Percentiles rank a stretch among this genome's conserved stretches.
Conservation (phyloP, 2,888 invertebrate genomes). For the Carpatolechia fugitivella region DNA sequence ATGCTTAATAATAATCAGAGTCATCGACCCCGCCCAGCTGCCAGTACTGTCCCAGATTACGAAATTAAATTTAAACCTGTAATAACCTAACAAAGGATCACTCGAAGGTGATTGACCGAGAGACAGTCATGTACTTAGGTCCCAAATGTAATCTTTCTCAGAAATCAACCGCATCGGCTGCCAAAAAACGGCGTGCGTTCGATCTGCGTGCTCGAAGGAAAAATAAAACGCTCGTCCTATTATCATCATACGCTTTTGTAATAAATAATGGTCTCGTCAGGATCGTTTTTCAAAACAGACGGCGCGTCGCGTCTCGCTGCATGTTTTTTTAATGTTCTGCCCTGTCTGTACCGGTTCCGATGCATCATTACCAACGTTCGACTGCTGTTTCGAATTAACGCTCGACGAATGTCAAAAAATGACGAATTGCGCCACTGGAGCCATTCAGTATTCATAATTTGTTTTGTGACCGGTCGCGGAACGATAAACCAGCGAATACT, state of each 20-base stretch:
- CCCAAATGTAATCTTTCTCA: constrained; percentile 69
- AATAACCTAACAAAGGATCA: constrained; percentile 53
- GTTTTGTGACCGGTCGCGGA: constrained; percentile 22
- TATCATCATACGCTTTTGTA: constrained; percentile 60
- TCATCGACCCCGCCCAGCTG: constrained; percentile 50
- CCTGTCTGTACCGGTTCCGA: constrained; percentile 52
- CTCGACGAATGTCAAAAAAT: constrained; percentile 51
- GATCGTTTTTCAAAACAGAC: constrained; percentile 56
- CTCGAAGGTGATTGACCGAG: constrained; percentile 63
- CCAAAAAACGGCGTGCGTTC: constrained; percentile 59
- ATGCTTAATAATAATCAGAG: constrained; percentile 13
- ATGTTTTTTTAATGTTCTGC: constrained; percentile 53
- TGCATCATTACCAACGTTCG: constrained; percentile 55
- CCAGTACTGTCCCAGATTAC: constrained; percentile 49
- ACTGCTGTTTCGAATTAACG: constrained; percentile 45
- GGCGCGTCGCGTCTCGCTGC: constrained; percentile 37
- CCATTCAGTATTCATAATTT: constrained; percentile 25
- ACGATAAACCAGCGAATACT: constrained; percentile 21
- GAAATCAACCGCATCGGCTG: constrained; percentile 64
- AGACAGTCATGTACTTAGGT: constrained; percentile 74
- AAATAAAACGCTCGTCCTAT: constrained; percentile 58
- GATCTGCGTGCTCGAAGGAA: constrained; percentile 44
- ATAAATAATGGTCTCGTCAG: constrained; percentile 58
- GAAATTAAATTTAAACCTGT: constrained; percentile 49
- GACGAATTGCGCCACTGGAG: constrained; percentile 45